Evolutionary conservation across 2,113 vertebrate species (phyloP).

Genomic region (Australoheros scitulus): DNA sequence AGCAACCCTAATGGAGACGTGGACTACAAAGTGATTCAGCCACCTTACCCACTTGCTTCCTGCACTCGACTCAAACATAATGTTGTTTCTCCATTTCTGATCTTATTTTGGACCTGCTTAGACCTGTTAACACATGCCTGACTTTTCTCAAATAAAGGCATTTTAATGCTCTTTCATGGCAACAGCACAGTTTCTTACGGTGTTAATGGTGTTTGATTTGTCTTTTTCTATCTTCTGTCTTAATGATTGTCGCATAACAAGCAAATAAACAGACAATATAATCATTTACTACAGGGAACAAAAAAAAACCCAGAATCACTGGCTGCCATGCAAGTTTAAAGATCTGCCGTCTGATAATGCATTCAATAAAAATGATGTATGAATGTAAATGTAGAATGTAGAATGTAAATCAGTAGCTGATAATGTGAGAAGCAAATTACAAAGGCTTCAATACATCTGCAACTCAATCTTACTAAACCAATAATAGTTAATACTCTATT

Average conservation of each 20-base stretch:
- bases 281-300: not conserved
- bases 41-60: slow-evolving; percentile 2
- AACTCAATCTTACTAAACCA: not conserved
- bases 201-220: not conserved
- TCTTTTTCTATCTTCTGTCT: not conserved
- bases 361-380: not conserved
- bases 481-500: not conserved
- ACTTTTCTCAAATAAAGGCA: slow-evolving; percentile 65
- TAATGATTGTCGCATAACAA: not conserved
- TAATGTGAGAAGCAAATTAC: not conserved
- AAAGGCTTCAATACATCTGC: not conserved
- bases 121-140: not conserved
- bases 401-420: not conserved
- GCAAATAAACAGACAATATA: not conserved
- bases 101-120: slow-evolving; percentile 2
- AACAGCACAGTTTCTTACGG: not conserved
- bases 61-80: slow-evolving; percentile 12
- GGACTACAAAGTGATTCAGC: slow-evolving; percentile 10
- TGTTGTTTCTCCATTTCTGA: slow-evolving; percentile 14
- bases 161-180: slow-evolving; percentile 22
- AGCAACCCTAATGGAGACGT: slow-evolving; percentile 41
- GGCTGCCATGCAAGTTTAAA: not conserved
- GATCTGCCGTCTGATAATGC: not conserved
- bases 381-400: too few species aligned
- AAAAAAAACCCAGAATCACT: not conserved